Evolutionary conservation across 2,113 vertebrate species (phyloP), one percentile per base, ranked within the genome.

Genomic region (Bujurquina vittata): DNA sequence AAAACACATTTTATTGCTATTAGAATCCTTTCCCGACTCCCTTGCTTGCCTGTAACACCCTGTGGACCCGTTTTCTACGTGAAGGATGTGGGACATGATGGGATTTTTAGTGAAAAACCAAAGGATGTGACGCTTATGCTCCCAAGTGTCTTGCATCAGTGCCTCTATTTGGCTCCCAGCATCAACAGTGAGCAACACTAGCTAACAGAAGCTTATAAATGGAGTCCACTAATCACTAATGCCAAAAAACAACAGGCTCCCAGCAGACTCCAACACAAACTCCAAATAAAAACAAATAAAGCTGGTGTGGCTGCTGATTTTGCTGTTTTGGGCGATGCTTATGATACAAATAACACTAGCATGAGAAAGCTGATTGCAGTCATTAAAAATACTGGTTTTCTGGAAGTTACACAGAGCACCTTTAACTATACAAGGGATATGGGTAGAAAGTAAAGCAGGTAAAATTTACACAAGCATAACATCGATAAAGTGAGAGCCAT

Each of bases 191-290:
- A 72, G 67, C 67, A 72, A 54, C 46, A 72, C 23, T 72, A 54
- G 67, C 46, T 54, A 72, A 72, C 46, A 33, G 67, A n/a, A 31
- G 46, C 67, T 54, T 72, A 72, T 72, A 72, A 72, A 52, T 69
- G 17, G 26, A 52, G 67, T 72, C 67, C 26, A 33, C 46, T 72
- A n/a, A 54, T 54, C 26, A 72, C 46, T 33, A 72, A 72, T 54
- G 26, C 6, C 46, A 72, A 72, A 10, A 72, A 72, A 37, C 46
- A 14, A 54, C 18, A 31, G 26, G 2, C 26, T 54, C 46, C 10
- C 67, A 54, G 26, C 26, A 9, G 46, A 54, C 26, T 72, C 46
- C 2, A 72, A 72, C 67, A 54, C 26, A 33, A 52, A 31, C 26
- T 72, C 26, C 23, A 72, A 72, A 54, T n/a, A 3, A 23, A 18